phyloP scores from a whole-genome alignment of 2,113 vertebrate species.

The Cathartes aura region DNA sequence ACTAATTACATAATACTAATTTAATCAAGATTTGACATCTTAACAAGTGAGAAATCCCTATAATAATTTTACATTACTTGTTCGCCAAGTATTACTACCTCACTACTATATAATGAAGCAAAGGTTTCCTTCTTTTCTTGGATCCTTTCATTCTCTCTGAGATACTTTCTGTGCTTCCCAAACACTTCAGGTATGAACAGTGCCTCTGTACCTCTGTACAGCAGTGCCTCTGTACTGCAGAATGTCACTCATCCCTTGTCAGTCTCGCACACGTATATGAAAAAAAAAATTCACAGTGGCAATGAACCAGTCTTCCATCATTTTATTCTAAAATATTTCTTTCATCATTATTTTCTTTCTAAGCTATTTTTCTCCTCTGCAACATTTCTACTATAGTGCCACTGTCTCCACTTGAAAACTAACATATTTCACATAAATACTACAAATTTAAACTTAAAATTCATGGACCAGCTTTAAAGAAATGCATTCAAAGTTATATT shows the following conservation, averaged over 20 bases:
- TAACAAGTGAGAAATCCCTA: neutral
- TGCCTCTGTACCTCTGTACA: neutral
- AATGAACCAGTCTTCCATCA: fast-evolving
- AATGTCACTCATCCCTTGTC: neutral
- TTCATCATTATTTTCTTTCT: neutral
- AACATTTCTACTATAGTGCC: neutral
- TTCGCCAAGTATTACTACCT: neutral
- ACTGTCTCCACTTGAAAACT: neutral
- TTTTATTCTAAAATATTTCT: neutral
- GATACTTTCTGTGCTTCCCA: neutral
- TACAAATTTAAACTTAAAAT: neutral
- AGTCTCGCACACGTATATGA: neutral
- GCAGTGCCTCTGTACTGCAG: neutral
- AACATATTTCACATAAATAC: neutral
- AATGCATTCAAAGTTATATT: neutral
- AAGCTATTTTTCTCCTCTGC: neutral
- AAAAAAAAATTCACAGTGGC: neutral
- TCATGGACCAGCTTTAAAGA: neutral
- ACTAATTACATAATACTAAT: neutral
- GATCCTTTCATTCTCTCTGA: neutral
- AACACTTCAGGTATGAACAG: neutral
- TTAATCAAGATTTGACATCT: neutral
- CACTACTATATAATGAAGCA: neutral
- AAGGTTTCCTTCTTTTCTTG: neutral
- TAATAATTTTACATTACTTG: neutral